Percentiles rank a stretch among this genome's conserved stretches.
These are phyloP conservation scores for Galerucella pusilla DNA, from an alignment of 2,888 invertebrate species.

Conservation along the genomic window DNA sequence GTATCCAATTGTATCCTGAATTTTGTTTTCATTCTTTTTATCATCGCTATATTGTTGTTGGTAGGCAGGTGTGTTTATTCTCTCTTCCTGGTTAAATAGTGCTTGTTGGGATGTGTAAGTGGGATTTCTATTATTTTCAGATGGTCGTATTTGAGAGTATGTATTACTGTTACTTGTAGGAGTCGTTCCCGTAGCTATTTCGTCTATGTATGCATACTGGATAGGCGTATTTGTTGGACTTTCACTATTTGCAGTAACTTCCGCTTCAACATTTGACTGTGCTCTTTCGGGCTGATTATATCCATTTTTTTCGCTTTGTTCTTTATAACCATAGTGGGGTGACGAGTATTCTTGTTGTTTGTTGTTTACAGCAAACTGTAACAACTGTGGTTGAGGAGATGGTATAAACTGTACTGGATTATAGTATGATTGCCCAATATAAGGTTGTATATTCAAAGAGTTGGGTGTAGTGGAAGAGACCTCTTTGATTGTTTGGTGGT, in stretches of 20 bases:
- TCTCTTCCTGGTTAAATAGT: conserved; percentile 3
- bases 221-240: conserved; percentile 10
- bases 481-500: conserved; percentile 3
- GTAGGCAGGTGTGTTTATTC: background rate
- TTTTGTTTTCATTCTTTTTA: conserved; percentile 11
- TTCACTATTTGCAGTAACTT: background rate
- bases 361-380: conserved; percentile 31
- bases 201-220: conserved; percentile 20
- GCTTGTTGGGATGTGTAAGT: conserved; percentile 13
- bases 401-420: conserved; percentile 16
- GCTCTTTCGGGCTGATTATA: conserved; percentile 3
- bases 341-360: conserved; percentile 26
- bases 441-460: conserved; percentile 31
- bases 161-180: conserved; percentile 14
- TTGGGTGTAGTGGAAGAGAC: conserved; percentile 19
- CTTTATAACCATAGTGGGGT: background rate
- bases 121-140: conserved; percentile 15
- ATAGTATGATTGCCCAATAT: conserved; percentile 32
- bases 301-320: background rate
- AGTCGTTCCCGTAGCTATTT: conserved; percentile 20
- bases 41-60: conserved; percentile 9
- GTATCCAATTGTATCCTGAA: conserved; percentile 17
- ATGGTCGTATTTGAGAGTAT: conserved; percentile 1
- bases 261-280: conserved; percentile 3
- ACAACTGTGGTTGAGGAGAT: conserved; percentile 35